Conservation (phyloP, 1,140 invertebrate genomes). For the Cydia splendana region DNA sequence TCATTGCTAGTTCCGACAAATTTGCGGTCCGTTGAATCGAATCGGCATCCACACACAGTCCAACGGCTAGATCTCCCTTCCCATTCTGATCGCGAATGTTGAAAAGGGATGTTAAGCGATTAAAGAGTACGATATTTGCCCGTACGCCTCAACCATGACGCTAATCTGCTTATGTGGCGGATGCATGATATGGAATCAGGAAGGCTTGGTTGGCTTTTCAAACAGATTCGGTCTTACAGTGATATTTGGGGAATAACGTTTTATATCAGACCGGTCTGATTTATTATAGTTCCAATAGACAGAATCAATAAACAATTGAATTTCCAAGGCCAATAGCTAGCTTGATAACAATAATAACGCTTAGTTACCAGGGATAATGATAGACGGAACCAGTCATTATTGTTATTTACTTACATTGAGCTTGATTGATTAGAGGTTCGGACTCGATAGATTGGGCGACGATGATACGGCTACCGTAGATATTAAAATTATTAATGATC, state of each 20-base stretch:
- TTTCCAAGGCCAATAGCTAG: no score
- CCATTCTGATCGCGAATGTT: conserved; percentile 22
- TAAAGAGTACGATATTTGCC: conserved; percentile 44
- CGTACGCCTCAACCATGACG: conserved; percentile 39
- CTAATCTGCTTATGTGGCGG: conserved; percentile 46
- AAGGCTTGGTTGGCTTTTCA: conserved; percentile 44
- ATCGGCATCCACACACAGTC: conserved; percentile 38
- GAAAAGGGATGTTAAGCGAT: conserved; percentile 40
- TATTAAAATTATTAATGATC: no score
- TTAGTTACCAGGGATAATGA: no score
- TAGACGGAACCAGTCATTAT: no score
- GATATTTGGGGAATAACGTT: conserved; percentile 39
- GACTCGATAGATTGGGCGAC: no score
- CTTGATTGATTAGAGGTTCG: no score
- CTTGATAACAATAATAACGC: no score
- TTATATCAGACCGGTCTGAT: no score
- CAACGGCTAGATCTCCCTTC: conserved; percentile 40
- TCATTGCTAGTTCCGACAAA: conserved; percentile 70
- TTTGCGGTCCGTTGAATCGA: conserved; percentile 66
- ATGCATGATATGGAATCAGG: conserved; percentile 38
- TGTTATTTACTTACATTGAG: no score
- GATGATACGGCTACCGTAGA: no score
- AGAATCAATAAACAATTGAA: no score
- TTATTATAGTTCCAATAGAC: no score
- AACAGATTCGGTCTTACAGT: conserved; percentile 46